These are phyloP conservation scores for Ceratitis capitata DNA, from an alignment of 1,140 invertebrate genomes.

Conservation along the genomic window DNA sequence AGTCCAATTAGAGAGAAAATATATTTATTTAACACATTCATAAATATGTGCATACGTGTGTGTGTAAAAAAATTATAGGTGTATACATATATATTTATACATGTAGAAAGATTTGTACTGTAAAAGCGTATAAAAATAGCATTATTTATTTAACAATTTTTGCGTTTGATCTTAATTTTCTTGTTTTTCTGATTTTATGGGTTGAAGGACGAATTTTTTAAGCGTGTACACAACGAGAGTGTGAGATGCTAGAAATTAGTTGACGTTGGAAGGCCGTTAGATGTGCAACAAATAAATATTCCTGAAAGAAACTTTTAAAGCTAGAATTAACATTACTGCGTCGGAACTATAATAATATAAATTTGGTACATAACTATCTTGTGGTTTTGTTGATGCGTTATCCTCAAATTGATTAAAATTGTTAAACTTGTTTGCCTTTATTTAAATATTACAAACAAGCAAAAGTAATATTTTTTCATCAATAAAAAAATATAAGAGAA, in stretches of 20 bases:
- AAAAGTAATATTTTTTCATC: too few relatives aligned
- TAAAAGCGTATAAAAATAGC: constrained; percentile 5
- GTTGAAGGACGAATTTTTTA: constrained; percentile 9
- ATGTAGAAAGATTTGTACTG: neutral
- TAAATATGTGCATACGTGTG: neutral
- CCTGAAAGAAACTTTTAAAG: too few relatives aligned
- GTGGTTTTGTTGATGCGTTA: too few relatives aligned
- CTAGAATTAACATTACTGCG: too few relatives aligned
- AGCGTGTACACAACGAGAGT: neutral
- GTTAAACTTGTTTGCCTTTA: too few relatives aligned
- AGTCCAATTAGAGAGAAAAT: constrained; percentile 32
- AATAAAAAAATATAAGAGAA: too few relatives aligned
- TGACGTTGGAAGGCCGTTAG: neutral
- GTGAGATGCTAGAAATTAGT: neutral
- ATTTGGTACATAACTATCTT: too few relatives aligned
- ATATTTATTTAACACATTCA: neutral
- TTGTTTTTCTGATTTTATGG: neutral
- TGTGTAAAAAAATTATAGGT: neutral
- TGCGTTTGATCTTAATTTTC: neutral
- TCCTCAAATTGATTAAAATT: too few relatives aligned
- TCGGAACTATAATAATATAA: too few relatives aligned
- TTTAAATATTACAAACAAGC: too few relatives aligned
- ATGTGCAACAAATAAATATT: too few relatives aligned
- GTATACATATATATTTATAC: neutral
- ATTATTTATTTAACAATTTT: constrained; percentile 1